phyloP scores from a whole-genome alignment of 1,140 invertebrate genomes.

The Apis laboriosa region DNA sequence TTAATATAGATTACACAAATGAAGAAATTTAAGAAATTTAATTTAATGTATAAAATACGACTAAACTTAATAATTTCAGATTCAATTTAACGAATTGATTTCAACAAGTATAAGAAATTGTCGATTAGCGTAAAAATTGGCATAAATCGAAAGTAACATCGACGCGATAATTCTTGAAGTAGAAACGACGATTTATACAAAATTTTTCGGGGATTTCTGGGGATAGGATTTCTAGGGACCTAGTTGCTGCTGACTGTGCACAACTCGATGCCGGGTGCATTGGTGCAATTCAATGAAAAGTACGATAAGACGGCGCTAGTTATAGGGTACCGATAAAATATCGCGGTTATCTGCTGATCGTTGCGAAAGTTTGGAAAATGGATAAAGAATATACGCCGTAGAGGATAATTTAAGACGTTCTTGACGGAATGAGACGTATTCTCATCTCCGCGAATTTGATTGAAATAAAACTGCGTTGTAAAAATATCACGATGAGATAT shows the following conservation, averaged over 20 bases:
- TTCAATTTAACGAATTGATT: no score
- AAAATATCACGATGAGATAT: no score
- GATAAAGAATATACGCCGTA: slow-evolving; percentile 28
- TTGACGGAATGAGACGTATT: no score
- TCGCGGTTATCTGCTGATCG: slow-evolving; percentile 47
- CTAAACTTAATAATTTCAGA: no score
- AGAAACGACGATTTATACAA: slow-evolving; percentile 14
- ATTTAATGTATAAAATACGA: no score
- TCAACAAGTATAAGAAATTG: no score
- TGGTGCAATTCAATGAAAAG: slow-evolving; percentile 34
- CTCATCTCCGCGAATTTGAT: no score
- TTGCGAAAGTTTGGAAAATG: slow-evolving; percentile 42
- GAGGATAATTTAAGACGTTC: slow-evolving; percentile 7
- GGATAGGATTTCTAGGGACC: not conserved
- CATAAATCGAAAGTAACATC: not conserved
- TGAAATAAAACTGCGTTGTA: no score
- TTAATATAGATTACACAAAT: no score
- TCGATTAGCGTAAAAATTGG: no score
- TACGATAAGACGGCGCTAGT: slow-evolving; percentile 39
- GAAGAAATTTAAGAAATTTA: no score
- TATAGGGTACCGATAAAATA: slow-evolving; percentile 27
- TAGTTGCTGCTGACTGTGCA: slow-evolving; percentile 32
- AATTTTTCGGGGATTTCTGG: slow-evolving; percentile 7
- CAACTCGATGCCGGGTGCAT: slow-evolving; percentile 40
- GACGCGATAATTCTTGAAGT: slow-evolving; percentile 20